Conservation (phyloP, 1,140 invertebrate genomes). For the Eumaeus atala region DNA sequence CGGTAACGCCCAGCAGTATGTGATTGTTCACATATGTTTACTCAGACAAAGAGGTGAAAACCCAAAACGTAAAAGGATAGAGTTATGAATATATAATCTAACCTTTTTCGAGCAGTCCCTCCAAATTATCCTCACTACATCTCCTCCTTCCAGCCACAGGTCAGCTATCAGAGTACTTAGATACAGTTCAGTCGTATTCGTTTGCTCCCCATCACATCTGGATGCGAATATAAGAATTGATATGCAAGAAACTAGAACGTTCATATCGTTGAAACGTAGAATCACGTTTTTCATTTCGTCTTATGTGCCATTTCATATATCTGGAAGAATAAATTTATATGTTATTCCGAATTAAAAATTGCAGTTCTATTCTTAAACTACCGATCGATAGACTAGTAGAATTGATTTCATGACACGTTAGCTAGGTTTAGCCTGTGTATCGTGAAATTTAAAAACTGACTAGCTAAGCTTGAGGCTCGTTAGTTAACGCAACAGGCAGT, state of each 20-base stretch:
- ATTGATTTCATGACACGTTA: no score
- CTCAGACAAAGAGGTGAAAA: no score
- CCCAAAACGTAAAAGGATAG: no score
- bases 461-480: no score
- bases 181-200: slow-evolving; percentile 43
- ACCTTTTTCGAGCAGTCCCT: slow-evolving; percentile 70
- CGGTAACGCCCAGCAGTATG: no score
- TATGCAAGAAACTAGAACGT: slow-evolving; percentile 23
- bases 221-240: slow-evolving; percentile 29
- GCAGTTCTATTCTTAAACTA: no score
- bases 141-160: slow-evolving; percentile 63
- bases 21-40: no score
- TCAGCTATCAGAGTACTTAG: slow-evolving; percentile 60
- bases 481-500: no score
- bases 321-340: slow-evolving; percentile 13
- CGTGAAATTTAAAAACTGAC: no score
- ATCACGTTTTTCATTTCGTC: slow-evolving; percentile 41
- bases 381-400: no score
- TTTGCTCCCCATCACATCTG: slow-evolving; percentile 31
- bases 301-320: slow-evolving; percentile 33
- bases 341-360: no score
- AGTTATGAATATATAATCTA: slow-evolving; percentile 13
- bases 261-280: slow-evolving; percentile 34
- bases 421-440: no score
- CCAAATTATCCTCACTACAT: slow-evolving; percentile 63